A percentile compares a stretch with the other conserved stretches of the same genome.
phyloP scores from a whole-genome alignment of 2,797 vertebrate genomes.

The Moxostoma hubbsi region DNA sequence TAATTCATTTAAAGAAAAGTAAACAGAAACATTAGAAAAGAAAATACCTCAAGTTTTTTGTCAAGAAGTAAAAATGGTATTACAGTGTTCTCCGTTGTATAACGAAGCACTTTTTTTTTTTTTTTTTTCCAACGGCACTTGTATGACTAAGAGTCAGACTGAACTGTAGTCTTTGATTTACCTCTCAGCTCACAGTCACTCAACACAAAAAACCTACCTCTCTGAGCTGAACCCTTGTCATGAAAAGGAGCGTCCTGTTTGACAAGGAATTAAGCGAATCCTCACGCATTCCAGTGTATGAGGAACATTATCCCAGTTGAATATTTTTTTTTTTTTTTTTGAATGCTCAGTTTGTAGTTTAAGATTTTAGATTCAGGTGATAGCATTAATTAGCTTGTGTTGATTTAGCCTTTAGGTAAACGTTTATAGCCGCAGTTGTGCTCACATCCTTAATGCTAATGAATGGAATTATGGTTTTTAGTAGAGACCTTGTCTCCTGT shows the following conservation, averaged over 20 bases:
- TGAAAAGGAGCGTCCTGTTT: slow-evolving; percentile 25
- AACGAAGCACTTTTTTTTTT: slow-evolving; percentile 59
- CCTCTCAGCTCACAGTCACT: slow-evolving; percentile 48
- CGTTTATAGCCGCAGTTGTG: slow-evolving; percentile 29
- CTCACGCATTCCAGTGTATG: slow-evolving; percentile 34
- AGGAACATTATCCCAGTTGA: slow-evolving; percentile 19
- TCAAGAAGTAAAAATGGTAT: slow-evolving; percentile 44
- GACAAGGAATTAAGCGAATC: slow-evolving; percentile 45
- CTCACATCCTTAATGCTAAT: slow-evolving; percentile 24
- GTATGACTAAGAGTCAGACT: slow-evolving; percentile 40
- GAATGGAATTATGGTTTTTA: slow-evolving; percentile 12
- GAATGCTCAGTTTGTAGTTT: slow-evolving; percentile 43
- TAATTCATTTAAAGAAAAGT: slow-evolving; percentile 42
- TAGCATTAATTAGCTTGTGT: slow-evolving; percentile 50
- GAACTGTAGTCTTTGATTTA: slow-evolving; percentile 39
- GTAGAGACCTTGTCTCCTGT: slow-evolving; percentile 28
- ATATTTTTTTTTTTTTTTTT: slow-evolving; percentile 32
- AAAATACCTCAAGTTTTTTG: slow-evolving; percentile 52
- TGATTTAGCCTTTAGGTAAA: slow-evolving; percentile 49
- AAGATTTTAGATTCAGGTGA: slow-evolving; percentile 41
- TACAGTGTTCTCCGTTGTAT: slow-evolving; percentile 59
- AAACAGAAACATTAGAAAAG: slow-evolving; percentile 37
- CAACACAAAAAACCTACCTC: slow-evolving; percentile 58
- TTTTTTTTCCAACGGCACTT: slow-evolving; percentile 58
- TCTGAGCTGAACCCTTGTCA: slow-evolving; percentile 45